Percentiles rank a stretch among this genome's conserved stretches.
phyloP scores from a whole-genome alignment of 64 coral and sea anemone species.

The Anthopleura sola region DNA sequence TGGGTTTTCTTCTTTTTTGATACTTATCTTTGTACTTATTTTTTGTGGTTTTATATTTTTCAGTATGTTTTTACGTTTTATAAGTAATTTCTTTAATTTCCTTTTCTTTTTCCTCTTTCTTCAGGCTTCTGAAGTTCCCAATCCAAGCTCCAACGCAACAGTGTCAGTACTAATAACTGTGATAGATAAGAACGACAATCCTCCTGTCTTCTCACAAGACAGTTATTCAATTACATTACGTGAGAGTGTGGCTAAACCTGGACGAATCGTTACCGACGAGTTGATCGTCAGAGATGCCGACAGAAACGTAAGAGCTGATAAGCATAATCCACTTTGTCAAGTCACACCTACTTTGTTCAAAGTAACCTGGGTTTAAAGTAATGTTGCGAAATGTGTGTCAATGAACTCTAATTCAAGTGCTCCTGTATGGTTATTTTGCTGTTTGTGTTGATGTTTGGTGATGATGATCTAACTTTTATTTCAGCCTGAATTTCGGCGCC shows the following conservation, averaged over 20 bases:
- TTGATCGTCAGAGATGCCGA: conserved; percentile 66
- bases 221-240: conserved; percentile 50
- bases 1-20: too few relatives aligned
- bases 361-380: too few relatives aligned
- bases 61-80: too few relatives aligned
- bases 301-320: conserved; percentile 35
- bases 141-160: conserved; percentile 63
- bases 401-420: too few relatives aligned
- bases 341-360: neutral
- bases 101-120: neutral
- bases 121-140: conserved; percentile 70
- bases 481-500: conserved; percentile 37
- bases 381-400: too few relatives aligned
- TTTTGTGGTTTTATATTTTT: too few relatives aligned
- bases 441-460: too few relatives aligned
- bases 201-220: conserved; percentile 39
- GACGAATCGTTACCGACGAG: conserved; percentile 54
- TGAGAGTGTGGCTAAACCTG: conserved; percentile 58
- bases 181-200: conserved; percentile 73
- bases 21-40: too few relatives aligned
- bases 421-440: too few relatives aligned
- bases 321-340: too few relatives aligned
- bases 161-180: conserved; percentile 59
- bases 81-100: too few relatives aligned
- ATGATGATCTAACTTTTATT: neutral